Evolutionary conservation across 1,140 invertebrate genomes (phyloP).

Genomic region (Arion vulgaris): DNA sequence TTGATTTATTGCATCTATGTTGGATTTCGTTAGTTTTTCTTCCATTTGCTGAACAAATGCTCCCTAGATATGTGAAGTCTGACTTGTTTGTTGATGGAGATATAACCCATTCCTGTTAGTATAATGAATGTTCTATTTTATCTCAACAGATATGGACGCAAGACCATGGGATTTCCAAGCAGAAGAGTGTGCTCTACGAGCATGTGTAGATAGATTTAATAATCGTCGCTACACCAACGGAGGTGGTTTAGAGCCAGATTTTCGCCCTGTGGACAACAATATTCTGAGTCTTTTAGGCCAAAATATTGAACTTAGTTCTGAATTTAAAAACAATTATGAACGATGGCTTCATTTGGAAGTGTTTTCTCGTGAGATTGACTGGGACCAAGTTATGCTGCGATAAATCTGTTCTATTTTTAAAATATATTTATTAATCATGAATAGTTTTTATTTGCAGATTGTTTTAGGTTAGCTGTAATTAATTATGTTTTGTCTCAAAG

Average conservation of each 20-base stretch:
- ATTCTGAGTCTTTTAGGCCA: constrained; percentile 86
- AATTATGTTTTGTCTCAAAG: too few species aligned
- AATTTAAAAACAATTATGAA: constrained; percentile 97
- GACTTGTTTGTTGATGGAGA: too few species aligned
- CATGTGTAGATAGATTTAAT: constrained; percentile 96
- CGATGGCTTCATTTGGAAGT: constrained; percentile 97
- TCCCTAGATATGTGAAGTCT: too few species aligned
- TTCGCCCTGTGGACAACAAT: constrained; percentile 88
- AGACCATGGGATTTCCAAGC: constrained; percentile 99
- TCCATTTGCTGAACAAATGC: too few species aligned
- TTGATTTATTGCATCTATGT: too few species aligned
- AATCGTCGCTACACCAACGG: constrained; percentile 85
- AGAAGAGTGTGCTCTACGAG: constrained; percentile 94
- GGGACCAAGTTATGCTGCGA: constrained; percentile 76
- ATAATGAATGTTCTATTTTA: neutral
- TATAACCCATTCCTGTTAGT: too few species aligned
- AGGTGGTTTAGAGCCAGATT: constrained; percentile 76
- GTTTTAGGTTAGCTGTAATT: too few species aligned
- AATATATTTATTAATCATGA: neutral
- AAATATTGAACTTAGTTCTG: constrained; percentile 86
- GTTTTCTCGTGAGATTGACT: constrained; percentile 83
- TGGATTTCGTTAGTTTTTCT: too few species aligned
- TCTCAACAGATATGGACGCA: constrained; percentile 88
- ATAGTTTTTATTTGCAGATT: neutral
- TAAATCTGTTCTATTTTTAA: constrained; percentile 1